These are phyloP conservation scores for Blomia tropicalis DNA, from an alignment of 2,888 invertebrate species.

Conservation along the genomic window DNA sequence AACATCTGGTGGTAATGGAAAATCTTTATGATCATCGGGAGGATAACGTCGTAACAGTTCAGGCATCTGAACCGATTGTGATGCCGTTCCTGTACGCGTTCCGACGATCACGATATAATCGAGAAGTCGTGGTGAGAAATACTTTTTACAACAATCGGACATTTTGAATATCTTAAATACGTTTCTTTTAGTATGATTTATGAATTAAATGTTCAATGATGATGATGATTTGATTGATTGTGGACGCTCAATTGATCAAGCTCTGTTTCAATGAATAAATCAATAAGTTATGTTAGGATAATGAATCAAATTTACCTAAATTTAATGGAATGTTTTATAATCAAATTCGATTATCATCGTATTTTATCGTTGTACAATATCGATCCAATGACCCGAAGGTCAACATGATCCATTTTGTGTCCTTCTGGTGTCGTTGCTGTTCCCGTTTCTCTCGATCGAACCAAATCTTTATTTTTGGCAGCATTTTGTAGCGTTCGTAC, in stretches of 20 bases:
- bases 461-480: no score
- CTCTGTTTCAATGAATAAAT: neutral
- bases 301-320: neutral
- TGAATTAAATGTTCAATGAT: no score
- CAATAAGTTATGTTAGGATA: neutral
- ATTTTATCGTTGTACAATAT: no score
- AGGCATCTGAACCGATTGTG: constrained; percentile 43
- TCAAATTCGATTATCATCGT: no score
- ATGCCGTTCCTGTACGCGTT: constrained; percentile 50
- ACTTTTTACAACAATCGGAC: constrained; percentile 33
- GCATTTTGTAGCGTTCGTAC: no score
- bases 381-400: no score
- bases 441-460: no score
- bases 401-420: no score
- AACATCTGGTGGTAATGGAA: constrained; percentile 90
- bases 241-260: neutral
- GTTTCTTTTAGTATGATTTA: neutral
- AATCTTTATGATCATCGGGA: constrained; percentile 79
- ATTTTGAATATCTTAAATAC: no score
- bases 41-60: constrained; percentile 89
- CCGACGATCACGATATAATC: constrained; percentile 97
- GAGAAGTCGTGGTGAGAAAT: constrained; percentile 45
- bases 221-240: no score
- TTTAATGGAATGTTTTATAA: neutral
- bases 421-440: no score